A percentile compares a stretch with the other conserved stretches of the same genome.
phyloP scores from a whole-genome alignment of 1,140 invertebrate species.

The Adoxophyes honmai region DNA sequence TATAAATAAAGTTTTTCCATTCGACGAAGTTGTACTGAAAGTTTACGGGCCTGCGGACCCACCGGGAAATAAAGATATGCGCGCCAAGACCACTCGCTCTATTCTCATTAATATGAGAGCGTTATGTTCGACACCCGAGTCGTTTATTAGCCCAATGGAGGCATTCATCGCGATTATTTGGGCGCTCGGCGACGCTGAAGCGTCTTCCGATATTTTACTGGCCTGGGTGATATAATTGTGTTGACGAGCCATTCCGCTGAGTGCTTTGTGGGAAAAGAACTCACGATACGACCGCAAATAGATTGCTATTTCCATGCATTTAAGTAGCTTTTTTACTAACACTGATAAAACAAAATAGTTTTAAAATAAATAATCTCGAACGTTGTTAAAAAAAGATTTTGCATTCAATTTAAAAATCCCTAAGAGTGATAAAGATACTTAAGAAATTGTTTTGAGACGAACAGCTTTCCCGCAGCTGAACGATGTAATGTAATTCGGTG shows the following conservation, averaged over 20 bases:
- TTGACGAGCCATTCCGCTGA: slow-evolving; percentile 2
- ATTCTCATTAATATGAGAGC: not conserved
- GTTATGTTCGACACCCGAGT: not conserved
- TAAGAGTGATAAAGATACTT: not conserved
- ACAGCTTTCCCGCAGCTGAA: not conserved
- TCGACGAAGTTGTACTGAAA: slow-evolving; percentile 46
- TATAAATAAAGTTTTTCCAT: slow-evolving; percentile 70
- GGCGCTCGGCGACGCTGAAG: not conserved
- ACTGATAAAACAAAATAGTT: no score
- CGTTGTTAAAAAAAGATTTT: not conserved
- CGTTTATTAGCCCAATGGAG: not conserved
- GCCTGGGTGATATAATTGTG: slow-evolving; percentile 3
- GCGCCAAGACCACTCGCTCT: slow-evolving; percentile 16
- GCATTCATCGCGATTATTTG: slow-evolving; percentile 1
- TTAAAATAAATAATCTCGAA: not conserved
- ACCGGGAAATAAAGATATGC: slow-evolving; percentile 52
- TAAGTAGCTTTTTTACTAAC: not conserved
- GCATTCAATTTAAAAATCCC: not conserved
- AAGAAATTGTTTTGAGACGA: not conserved
- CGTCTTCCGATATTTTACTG: not conserved
- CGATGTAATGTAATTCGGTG: slow-evolving; percentile 8
- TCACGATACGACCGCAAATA: not conserved
- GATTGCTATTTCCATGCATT: not conserved
- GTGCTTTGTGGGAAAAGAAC: not conserved
- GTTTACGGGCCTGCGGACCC: slow-evolving; percentile 39